Percentiles rank a stretch among this genome's conserved stretches.
These are phyloP conservation scores for Protobothrops flavoviridis DNA, from an alignment of 2,113 vertebrate genomes.

Conservation along the genomic window DNA sequence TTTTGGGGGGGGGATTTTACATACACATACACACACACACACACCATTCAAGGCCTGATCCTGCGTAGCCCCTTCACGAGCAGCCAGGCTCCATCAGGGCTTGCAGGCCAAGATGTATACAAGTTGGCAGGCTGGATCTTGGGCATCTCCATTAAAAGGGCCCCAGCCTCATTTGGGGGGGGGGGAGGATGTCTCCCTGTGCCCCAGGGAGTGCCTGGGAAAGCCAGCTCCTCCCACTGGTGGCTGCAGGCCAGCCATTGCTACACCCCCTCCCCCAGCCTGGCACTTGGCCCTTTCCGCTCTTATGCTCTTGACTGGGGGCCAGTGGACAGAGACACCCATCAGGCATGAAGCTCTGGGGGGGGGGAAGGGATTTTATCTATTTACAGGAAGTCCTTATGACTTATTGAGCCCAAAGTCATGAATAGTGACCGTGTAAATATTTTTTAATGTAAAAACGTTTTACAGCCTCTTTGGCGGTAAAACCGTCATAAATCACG, in stretches of 20 bases:
- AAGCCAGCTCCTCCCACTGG: too few relatives aligned
- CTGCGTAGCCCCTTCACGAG: neutral
- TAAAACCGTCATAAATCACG: too few relatives aligned
- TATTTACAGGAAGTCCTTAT: neutral
- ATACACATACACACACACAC: too few relatives aligned
- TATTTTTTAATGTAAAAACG: too few relatives aligned
- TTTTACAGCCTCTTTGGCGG: too few relatives aligned
- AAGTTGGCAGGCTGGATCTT: too few relatives aligned
- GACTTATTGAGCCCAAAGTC: neutral
- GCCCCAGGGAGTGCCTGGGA: neutral
- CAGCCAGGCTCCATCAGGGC: too few relatives aligned
- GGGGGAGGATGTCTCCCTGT: neutral
- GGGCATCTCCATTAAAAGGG: neutral
- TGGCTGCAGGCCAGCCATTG: neutral
- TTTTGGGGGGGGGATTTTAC: neutral
- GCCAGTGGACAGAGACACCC: neutral
- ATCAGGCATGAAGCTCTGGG: too few relatives aligned
- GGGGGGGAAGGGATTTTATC: too few relatives aligned
- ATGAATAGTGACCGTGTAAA: neutral
- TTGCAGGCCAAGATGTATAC: too few relatives aligned
- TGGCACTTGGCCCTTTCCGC: neutral
- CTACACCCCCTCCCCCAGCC: neutral
- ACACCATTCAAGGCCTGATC: too few relatives aligned
- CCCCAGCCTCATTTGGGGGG: neutral
- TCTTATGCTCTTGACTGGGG: neutral